A percentile compares a stretch with the other conserved stretches of the same genome.
Evolutionary conservation across 2,113 vertebrate species (phyloP).

Genomic region (Misgurnus anguillicaudatus): DNA sequence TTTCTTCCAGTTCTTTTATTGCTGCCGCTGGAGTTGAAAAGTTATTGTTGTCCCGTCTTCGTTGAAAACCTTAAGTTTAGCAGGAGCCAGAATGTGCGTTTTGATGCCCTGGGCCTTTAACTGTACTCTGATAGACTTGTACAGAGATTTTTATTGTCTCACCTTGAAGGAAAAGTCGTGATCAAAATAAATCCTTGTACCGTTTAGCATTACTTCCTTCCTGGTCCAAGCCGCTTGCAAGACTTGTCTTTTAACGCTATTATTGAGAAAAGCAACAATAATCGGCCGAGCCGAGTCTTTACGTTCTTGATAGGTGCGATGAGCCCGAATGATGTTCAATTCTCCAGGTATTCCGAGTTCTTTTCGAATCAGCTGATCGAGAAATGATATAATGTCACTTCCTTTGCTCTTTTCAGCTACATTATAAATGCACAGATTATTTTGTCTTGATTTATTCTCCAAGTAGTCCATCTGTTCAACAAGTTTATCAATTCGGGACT

Average conservation of each 20-base stretch:
- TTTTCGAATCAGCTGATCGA: background rate
- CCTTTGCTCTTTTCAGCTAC: slow-evolving; percentile 1
- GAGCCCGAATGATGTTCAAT: background rate
- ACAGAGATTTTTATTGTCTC: background rate
- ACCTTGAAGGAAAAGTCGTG: background rate
- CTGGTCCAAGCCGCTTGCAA: background rate
- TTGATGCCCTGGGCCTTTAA: background rate
- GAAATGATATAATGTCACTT: background rate
- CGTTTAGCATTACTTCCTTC: background rate
- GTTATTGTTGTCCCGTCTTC: background rate
- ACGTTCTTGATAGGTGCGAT: background rate
- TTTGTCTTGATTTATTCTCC: background rate
- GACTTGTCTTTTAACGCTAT: background rate
- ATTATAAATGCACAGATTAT: slow-evolving; percentile 11
- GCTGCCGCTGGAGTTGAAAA: background rate
- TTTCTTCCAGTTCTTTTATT: background rate
- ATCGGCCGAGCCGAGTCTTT: background rate
- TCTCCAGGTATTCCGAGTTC: background rate
- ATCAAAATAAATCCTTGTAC: background rate
- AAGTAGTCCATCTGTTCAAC: background rate
- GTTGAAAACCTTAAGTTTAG: background rate
- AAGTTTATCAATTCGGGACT: background rate
- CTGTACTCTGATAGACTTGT: background rate
- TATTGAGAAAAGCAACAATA: background rate
- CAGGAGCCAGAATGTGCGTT: background rate